phyloP scores from a whole-genome alignment of 2,113 vertebrate genomes.

The Calonectris borealis region DNA sequence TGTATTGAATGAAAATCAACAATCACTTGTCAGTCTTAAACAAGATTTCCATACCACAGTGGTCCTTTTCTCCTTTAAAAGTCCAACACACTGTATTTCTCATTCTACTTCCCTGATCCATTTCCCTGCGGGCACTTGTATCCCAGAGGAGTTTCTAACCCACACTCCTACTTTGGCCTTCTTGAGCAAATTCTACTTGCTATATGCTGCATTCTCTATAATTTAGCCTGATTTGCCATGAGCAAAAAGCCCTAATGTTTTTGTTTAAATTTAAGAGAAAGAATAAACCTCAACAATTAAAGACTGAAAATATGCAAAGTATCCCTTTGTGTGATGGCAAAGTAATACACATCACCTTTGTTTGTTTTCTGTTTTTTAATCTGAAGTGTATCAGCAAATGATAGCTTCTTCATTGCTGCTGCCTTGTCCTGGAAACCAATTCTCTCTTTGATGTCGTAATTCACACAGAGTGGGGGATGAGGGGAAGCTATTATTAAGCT shows the following conservation, averaged over 20 bases:
- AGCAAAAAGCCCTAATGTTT: background rate
- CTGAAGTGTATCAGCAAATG: background rate
- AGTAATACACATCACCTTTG: fast-evolving
- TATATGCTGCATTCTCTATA: background rate
- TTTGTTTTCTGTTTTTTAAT: background rate
- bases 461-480: background rate
- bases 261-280: background rate
- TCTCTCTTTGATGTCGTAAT: background rate
- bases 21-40: background rate
- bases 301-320: background rate
- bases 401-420: background rate
- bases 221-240: background rate
- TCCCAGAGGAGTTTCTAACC: background rate
- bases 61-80: background rate
- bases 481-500: background rate
- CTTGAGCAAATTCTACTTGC: background rate
- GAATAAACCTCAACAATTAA: background rate
- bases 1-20: background rate
- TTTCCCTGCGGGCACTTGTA: background rate
- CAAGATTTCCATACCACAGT: background rate
- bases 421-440: background rate
- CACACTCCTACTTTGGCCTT: background rate
- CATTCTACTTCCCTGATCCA: background rate
- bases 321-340: background rate
- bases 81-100: background rate